A percentile compares a stretch with the other conserved stretches of the same genome.
Evolutionary conservation across 2,888 invertebrate species (phyloP).

Genomic region (Asteroscopus sphinx): DNA sequence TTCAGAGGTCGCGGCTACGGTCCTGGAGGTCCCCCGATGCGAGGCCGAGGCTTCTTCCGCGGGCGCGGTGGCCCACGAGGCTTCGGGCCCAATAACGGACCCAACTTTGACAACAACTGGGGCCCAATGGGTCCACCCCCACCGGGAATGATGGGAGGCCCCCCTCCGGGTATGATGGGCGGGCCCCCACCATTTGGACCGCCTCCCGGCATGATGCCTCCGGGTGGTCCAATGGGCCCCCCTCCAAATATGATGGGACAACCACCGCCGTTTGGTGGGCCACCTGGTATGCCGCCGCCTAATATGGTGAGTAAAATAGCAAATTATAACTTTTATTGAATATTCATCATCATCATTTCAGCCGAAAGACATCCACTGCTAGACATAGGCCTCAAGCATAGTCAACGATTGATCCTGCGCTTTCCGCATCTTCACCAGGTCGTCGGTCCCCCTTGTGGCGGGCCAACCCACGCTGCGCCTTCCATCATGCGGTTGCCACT

Average conservation of each 20-base stretch:
- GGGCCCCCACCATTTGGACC: slow-evolving; percentile 85
- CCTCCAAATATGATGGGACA: slow-evolving; percentile 90
- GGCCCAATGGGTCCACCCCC: slow-evolving; percentile 91
- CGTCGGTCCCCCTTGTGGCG: no score
- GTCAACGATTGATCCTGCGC: no score
- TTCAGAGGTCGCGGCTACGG: slow-evolving; percentile 93
- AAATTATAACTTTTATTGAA: not conserved
- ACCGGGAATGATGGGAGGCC: slow-evolving; percentile 87
- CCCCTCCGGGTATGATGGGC: slow-evolving; percentile 88
- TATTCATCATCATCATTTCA: no score
- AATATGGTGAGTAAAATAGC: slow-evolving; percentile 88
- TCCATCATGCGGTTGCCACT: no score
- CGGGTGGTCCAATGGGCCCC: slow-evolving; percentile 89
- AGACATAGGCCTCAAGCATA: no score
- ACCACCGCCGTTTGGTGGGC: slow-evolving; percentile 86
- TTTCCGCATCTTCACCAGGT: no score
- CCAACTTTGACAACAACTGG: slow-evolving; percentile 91
- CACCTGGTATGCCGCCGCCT: slow-evolving; percentile 88
- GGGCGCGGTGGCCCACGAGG: slow-evolving; percentile 84
- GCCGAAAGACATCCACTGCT: no score
- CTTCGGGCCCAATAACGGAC: slow-evolving; percentile 87
- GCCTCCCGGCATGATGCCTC: slow-evolving; percentile 90
- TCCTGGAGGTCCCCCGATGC: slow-evolving; percentile 89
- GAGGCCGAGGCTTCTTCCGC: slow-evolving; percentile 88
- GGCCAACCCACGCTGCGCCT: no score